Evolutionary conservation across 2,888 invertebrate genomes (phyloP).

Genomic region (Yponomeuta malinellus): DNA sequence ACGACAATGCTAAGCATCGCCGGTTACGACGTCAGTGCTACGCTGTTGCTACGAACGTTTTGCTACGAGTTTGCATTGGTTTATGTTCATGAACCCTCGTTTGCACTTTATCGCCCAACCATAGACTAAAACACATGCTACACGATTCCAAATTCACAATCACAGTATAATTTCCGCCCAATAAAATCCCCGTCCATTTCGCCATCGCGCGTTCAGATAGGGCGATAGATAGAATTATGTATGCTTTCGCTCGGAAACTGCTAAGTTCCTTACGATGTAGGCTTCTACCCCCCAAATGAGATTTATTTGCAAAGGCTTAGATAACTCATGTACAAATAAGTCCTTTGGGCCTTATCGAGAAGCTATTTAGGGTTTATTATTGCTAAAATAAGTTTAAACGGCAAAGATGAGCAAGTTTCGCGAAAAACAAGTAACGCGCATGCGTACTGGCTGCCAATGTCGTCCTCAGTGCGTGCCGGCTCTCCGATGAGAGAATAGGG

Average conservation of each 20-base stretch:
- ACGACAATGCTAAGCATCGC: background rate
- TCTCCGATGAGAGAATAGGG: conserved; percentile 33
- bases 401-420: conserved; percentile 23
- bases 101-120: too few species aligned
- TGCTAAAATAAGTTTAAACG: background rate
- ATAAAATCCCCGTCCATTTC: background rate
- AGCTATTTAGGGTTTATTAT: background rate
- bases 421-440: conserved; percentile 57
- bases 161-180: background rate
- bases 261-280: conserved; percentile 34
- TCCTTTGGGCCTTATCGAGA: background rate
- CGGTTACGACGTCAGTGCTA: background rate
- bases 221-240: conserved; percentile 17
- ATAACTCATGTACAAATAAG: background rate
- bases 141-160: background rate
- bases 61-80: too few species aligned
- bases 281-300: conserved; percentile 26
- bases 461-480: conserved; percentile 39
- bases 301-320: conserved; percentile 7
- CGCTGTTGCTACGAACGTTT: background rate
- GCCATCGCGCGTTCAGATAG: background rate
- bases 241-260: conserved; percentile 42
- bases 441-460: conserved; percentile 54
- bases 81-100: too few species aligned
- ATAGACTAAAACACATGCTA: background rate